Base-by-base conservation (phyloP, 2,113 vertebrate genomes). In the Mungos mungo region DNA sequence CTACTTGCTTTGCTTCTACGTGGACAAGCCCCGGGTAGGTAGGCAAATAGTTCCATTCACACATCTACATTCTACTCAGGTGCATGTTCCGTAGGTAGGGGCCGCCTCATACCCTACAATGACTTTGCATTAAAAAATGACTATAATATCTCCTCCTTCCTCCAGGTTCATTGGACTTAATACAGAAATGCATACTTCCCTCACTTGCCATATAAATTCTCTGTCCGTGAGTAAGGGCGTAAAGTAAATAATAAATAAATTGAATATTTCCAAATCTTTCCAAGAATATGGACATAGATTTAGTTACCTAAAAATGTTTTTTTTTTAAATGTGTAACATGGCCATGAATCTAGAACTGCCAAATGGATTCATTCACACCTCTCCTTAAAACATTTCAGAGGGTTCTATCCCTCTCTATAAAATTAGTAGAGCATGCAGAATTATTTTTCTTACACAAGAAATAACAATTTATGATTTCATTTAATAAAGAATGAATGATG, bases 371-470 rank as follows among this genome's bases (percentile, higher is more conserved):
- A 50, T 63, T 66, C 63, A 29, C 31, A 11, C 21, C 27, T 74
- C 38, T 95, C 68, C 96, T 77, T 18, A 89, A 95, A 95, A 90
- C 68, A n/a, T 84, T 52, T 33, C 96, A 74, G 68, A 84, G 86
- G 50, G 6, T 6, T 79, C 76, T 80, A 0, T 2, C 47, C 57
- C 10, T 69, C 65, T 97, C 76, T 23, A 29, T 95, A 90, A 96
- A 98, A 89, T 76, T 10, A 97, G 95, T 57, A 54, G 4, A 79
- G 35, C 31, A 77, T 15, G n/a, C 10, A 63, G 16, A 96, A 94
- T 66, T 81, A 60, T 92, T 95, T 94, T 72, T 92, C 82, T 95
- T 88, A 82, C 45, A 96, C 31, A 96, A 94, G 66, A 94, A 91
- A 96, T 68, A 47, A 68, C 90, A 96, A 97, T 95, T 93, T 83